phyloP scores from a whole-genome alignment of 2,888 invertebrate species.

The Drosophila algonquin region DNA sequence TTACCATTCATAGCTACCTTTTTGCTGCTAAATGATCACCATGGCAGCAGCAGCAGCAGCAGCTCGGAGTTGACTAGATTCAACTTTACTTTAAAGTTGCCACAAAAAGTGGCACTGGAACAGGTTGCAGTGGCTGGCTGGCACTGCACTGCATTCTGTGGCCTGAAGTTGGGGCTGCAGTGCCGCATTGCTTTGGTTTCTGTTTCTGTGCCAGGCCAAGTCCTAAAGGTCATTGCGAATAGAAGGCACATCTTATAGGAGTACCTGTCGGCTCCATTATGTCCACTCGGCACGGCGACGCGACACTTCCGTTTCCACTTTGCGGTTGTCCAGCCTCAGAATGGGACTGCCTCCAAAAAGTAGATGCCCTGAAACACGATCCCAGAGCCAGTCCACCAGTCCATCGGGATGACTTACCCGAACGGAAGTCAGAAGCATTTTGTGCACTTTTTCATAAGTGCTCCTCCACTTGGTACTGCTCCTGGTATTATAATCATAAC shows the following conservation, averaged over 20 bases:
- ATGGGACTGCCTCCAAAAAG: slow-evolving; percentile 22
- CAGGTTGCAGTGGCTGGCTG: slow-evolving; percentile 39
- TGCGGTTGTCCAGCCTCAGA: slow-evolving; percentile 66
- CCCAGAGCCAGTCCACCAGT: slow-evolving; percentile 14
- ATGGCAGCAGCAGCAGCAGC: slow-evolving; percentile 2
- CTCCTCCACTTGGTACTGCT: background rate
- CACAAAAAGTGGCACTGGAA: slow-evolving; percentile 59
- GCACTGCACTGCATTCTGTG: background rate
- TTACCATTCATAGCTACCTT: slow-evolving; percentile 70
- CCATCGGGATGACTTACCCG: slow-evolving; percentile 55
- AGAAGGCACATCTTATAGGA: slow-evolving; percentile 40
- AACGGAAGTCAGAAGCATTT: slow-evolving; percentile 65
- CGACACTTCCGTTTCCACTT: slow-evolving; percentile 81
- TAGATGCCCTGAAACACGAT: slow-evolving; percentile 58
- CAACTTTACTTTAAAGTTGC: slow-evolving; percentile 7
- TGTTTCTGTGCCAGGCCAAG: slow-evolving; percentile 73
- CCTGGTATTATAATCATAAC: slow-evolving; percentile 34
- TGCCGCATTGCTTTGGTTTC: slow-evolving; percentile 68
- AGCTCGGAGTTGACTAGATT: slow-evolving; percentile 3
- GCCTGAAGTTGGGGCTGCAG: slow-evolving; percentile 9
- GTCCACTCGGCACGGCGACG: slow-evolving; percentile 62
- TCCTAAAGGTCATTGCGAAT: slow-evolving; percentile 71
- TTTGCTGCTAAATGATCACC: slow-evolving; percentile 66
- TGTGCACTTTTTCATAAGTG: slow-evolving; percentile 47
- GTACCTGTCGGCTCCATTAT: slow-evolving; percentile 42